Evolutionary conservation across 1,140 invertebrate genomes (phyloP).

Genomic region (Periplaneta americana): DNA sequence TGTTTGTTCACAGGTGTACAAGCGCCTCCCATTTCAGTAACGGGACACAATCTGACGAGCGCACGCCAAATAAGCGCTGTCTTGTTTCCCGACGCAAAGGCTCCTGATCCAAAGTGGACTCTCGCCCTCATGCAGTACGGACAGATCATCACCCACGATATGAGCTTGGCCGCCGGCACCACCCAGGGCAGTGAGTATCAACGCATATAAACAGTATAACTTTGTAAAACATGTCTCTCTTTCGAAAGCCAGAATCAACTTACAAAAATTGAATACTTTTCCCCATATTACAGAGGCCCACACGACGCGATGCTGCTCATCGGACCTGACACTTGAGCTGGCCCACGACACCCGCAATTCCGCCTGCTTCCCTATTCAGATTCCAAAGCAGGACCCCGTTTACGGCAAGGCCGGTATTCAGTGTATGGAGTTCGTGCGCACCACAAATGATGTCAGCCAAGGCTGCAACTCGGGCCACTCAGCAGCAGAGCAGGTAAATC

Average conservation of each 20-base stretch:
- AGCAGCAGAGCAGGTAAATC: conserved; percentile 66
- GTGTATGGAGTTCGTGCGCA: conserved; percentile 83
- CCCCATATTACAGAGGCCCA: conserved; percentile 48
- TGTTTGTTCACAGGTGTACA: conserved; percentile 51
- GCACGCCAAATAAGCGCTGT: conserved; percentile 62
- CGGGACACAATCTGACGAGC: conserved; percentile 59
- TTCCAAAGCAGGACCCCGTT: conserved; percentile 78
- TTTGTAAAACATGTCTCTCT: not conserved
- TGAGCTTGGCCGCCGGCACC: conserved; percentile 64
- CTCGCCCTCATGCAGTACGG: conserved; percentile 81
- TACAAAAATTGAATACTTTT: too few relatives aligned
- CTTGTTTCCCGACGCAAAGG: conserved; percentile 58
- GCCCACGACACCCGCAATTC: conserved; percentile 31
- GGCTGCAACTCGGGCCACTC: conserved; percentile 52
- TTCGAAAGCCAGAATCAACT: too few relatives aligned
- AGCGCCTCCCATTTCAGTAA: conserved; percentile 50
- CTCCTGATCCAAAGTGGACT: conserved; percentile 60
- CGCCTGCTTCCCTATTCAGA: conserved; percentile 77
- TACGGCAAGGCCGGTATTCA: conserved; percentile 58
- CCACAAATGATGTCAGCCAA: conserved; percentile 60
- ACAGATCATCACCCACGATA: conserved; percentile 83
- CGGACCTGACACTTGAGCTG: conserved; percentile 51
- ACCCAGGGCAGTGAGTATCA: conserved; percentile 64
- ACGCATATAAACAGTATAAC: not conserved
- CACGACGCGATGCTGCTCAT: conserved; percentile 60